These are phyloP conservation scores for Habrosyne pyritoides DNA, from an alignment of 2,888 invertebrate species.

Conservation along the genomic window DNA sequence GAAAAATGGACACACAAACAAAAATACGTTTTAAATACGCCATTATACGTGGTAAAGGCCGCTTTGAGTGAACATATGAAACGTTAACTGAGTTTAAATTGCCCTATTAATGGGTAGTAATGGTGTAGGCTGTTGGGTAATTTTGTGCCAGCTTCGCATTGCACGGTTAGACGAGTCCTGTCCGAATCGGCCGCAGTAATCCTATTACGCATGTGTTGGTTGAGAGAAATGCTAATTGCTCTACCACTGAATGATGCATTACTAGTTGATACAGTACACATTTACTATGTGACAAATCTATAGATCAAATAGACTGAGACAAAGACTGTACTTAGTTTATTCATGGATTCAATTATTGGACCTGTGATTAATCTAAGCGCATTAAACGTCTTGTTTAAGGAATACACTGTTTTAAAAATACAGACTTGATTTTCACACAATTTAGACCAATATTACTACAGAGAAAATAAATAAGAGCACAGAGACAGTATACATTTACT, in stretches of 20 bases:
- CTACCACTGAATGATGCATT: background rate
- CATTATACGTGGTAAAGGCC: constrained; percentile 59
- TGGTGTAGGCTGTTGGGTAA: constrained; percentile 43
- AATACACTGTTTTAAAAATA: too few relatives aligned
- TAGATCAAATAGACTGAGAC: background rate
- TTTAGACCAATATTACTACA: too few relatives aligned
- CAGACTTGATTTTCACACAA: too few relatives aligned
- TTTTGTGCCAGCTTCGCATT: constrained; percentile 34
- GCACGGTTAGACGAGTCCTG: constrained; percentile 27
- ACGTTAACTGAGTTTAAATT: constrained; percentile 58
- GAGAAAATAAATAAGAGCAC: too few relatives aligned
- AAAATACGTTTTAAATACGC: constrained; percentile 48
- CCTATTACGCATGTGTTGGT: constrained; percentile 31
- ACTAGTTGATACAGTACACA: background rate
- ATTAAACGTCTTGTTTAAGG: too few relatives aligned
- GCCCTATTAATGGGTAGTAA: constrained; percentile 59
- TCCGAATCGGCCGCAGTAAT: constrained; percentile 32
- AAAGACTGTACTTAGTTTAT: too few relatives aligned
- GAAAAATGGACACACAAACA: constrained; percentile 27
- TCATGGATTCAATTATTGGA: too few relatives aligned
- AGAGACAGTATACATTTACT: too few relatives aligned
- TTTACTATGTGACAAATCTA: background rate
- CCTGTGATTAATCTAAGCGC: too few relatives aligned
- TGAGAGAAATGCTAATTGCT: constrained; percentile 15
- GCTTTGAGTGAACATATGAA: constrained; percentile 52